Evolutionary conservation across 2,888 invertebrate species (phyloP).

Genomic region (Lysandra coridon): DNA sequence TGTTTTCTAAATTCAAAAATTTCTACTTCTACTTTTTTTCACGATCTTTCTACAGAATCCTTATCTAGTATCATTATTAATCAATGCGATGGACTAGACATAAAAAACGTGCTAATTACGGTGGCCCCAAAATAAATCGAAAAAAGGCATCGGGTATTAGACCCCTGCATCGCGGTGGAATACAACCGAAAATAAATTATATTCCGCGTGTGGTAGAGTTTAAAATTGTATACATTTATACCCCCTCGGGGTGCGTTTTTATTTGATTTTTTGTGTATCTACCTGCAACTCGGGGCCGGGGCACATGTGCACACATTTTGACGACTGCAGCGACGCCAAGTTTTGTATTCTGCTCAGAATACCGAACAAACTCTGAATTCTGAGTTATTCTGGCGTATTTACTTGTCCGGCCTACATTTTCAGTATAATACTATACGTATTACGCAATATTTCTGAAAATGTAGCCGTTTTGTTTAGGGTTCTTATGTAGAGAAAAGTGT

Average conservation of each 20-base stretch:
- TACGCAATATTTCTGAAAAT: not conserved
- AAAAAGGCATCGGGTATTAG: slow-evolving; percentile 65
- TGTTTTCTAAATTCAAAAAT: not conserved
- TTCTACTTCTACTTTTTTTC: not conserved
- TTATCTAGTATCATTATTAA: slow-evolving; percentile 23
- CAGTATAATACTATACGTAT: not conserved
- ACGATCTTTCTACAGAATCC: not conserved
- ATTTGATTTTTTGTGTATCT: slow-evolving; percentile 56
- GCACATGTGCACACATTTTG: slow-evolving; percentile 39
- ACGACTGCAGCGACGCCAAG: slow-evolving; percentile 25
- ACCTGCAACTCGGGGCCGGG: slow-evolving; percentile 56
- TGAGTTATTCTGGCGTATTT: not conserved
- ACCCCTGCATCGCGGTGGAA: slow-evolving; percentile 57
- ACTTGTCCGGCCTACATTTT: slow-evolving; percentile 4
- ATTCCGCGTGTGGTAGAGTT: slow-evolving; percentile 32
- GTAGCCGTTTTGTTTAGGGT: not conserved
- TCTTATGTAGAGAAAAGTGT: not conserved
- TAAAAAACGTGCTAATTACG: slow-evolving; percentile 60
- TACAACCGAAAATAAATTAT: not conserved
- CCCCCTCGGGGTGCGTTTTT: slow-evolving; percentile 53
- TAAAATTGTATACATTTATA: slow-evolving; percentile 38
- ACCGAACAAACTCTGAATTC: too few species aligned
- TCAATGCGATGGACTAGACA: slow-evolving; percentile 41
- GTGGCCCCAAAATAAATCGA: slow-evolving; percentile 53
- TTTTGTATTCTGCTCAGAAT: not conserved